Conservation (phyloP, 2,888 invertebrate species). For the Brenthis hecate region DNA sequence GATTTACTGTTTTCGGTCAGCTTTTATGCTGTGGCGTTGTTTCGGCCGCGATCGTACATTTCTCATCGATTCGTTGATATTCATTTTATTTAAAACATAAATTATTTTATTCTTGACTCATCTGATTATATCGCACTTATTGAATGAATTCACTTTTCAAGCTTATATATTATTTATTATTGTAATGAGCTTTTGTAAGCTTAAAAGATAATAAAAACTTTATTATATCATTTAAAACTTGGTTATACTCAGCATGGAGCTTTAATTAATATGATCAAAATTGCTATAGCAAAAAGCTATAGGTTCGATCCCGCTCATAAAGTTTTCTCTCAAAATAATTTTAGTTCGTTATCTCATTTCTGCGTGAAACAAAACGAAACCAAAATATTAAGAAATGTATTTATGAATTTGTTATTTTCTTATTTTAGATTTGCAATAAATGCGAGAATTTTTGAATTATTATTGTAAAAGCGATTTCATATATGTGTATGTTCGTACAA, state of each 20-base stretch:
- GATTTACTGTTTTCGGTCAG: slow-evolving; percentile 28
- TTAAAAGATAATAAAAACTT: not conserved
- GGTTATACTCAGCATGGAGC: not conserved
- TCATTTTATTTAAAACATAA: slow-evolving; percentile 12
- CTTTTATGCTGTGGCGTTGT: slow-evolving; percentile 20
- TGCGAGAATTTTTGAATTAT: too few relatives aligned
- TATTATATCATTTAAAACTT: not conserved
- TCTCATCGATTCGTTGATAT: slow-evolving; percentile 1
- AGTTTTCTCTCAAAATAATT: too few relatives aligned
- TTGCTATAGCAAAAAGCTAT: too few relatives aligned
- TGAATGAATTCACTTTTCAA: slow-evolving; percentile 11
- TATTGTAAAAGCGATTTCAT: too few relatives aligned
- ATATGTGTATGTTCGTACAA: too few relatives aligned
- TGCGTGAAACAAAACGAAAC: too few relatives aligned
- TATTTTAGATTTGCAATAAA: too few relatives aligned
- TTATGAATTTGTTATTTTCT: too few relatives aligned
- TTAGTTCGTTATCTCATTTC: too few relatives aligned
- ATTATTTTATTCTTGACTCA: slow-evolving; percentile 22
- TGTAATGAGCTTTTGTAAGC: slow-evolving; percentile 6
- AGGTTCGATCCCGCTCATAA: too few relatives aligned
- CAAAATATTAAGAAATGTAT: too few relatives aligned
- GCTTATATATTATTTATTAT: slow-evolving; percentile 19
- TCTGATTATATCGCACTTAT: slow-evolving; percentile 15
- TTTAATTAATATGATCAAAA: not conserved
- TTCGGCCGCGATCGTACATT: slow-evolving; percentile 24